Percentiles rank a stretch among this genome's conserved stretches.
Conservation (phyloP, 2,113 vertebrate species). For the Beaufortia kweichowensis region DNA sequence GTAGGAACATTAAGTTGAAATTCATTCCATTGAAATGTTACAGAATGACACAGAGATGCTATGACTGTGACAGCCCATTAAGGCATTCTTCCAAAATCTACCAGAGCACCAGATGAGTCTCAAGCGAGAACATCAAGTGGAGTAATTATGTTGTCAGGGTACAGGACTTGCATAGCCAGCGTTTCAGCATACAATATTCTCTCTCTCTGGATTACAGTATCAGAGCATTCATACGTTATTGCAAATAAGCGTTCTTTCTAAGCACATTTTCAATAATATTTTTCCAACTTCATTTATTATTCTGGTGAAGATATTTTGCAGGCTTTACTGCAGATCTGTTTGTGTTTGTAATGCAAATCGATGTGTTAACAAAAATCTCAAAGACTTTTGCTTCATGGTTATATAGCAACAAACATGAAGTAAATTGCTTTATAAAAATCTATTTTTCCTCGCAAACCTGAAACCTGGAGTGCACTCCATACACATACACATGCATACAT, state of each 20-base stretch:
- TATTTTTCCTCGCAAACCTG: constrained; percentile 46
- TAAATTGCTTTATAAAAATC: constrained; percentile 62
- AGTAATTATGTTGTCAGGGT: constrained; percentile 47
- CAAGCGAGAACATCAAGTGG: neutral
- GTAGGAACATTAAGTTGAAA: neutral
- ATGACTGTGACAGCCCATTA: neutral
- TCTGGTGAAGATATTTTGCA: constrained; percentile 61
- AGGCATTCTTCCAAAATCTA: neutral
- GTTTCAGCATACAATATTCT: constrained; percentile 58
- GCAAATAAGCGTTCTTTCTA: constrained; percentile 64
- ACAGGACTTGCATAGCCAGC: constrained; percentile 54
- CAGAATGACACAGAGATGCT: constrained; percentile 18
- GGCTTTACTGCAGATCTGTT: constrained; percentile 58
- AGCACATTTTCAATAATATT: constrained; percentile 50
- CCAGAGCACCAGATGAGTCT: neutral
- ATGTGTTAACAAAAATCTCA: constrained; percentile 26
- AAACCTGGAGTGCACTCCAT: constrained; percentile 43
- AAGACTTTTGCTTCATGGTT: constrained; percentile 20
- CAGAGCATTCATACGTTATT: constrained; percentile 65
- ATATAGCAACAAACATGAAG: constrained; percentile 56
- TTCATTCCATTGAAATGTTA: constrained; percentile 4
- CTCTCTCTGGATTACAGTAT: constrained; percentile 60
- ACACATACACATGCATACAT: constrained; percentile 17
- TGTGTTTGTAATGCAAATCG: neutral
- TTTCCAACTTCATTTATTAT: constrained; percentile 25